These are phyloP conservation scores for Lampropteryx suffumata DNA, from an alignment of 2,888 invertebrate genomes.

Conservation along the genomic window DNA sequence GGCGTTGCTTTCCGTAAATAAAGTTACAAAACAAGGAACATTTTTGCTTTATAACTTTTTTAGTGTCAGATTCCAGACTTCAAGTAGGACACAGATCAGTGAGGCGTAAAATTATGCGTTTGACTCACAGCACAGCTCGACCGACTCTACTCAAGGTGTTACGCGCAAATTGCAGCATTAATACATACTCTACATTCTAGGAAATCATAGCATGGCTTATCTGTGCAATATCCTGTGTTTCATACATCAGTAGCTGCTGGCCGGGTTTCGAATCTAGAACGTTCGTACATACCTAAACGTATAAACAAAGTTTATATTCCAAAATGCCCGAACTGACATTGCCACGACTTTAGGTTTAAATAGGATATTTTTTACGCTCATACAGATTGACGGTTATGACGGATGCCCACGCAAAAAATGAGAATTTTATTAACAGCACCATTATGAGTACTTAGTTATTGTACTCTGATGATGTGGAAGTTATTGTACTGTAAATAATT, in stretches of 20 bases:
- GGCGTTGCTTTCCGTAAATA: background rate
- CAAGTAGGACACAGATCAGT: slow-evolving; percentile 46
- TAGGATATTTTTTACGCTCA: slow-evolving; percentile 28
- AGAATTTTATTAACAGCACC: slow-evolving; percentile 39
- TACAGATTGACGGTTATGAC: slow-evolving; percentile 27
- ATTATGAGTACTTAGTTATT: slow-evolving; percentile 48
- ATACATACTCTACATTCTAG: slow-evolving; percentile 44
- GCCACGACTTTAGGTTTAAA: slow-evolving; percentile 14
- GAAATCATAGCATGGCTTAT: slow-evolving; percentile 40
- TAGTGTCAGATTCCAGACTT: background rate
- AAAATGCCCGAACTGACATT: slow-evolving; percentile 20
- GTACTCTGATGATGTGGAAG: slow-evolving; percentile 42
- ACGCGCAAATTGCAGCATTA: slow-evolving; percentile 28
- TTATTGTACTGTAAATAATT: slow-evolving; percentile 62
- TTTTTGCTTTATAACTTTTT: no score
- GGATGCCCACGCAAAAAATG: slow-evolving; percentile 37
- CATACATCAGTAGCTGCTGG: slow-evolving; percentile 29
- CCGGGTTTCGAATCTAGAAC: slow-evolving; percentile 26
- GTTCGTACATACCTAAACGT: background rate
- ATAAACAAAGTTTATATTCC: slow-evolving; percentile 10
- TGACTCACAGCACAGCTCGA: slow-evolving; percentile 41
- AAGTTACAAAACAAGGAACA: slow-evolving; percentile 25
- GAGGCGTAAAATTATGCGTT: slow-evolving; percentile 58
- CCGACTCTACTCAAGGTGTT: slow-evolving; percentile 40
- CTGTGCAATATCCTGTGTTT: slow-evolving; percentile 45